These are phyloP conservation scores for Leptothorax acervorum DNA, from an alignment of 2,888 invertebrate species.

Conservation along the genomic window DNA sequence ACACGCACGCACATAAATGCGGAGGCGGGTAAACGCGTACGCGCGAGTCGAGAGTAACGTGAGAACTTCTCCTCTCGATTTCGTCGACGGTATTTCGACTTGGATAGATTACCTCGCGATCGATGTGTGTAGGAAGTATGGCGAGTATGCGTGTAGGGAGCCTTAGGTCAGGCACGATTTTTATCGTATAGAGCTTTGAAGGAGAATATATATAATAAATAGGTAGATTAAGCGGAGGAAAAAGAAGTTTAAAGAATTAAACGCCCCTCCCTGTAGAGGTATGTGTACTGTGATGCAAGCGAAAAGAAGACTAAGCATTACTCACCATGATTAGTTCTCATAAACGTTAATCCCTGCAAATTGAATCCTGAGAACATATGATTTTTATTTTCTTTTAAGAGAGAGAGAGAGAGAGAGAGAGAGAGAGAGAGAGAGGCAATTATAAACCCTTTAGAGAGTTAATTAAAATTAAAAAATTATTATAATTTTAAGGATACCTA, in stretches of 20 bases:
- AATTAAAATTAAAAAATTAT: background rate
- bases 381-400: background rate
- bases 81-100: constrained; percentile 52
- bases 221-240: background rate
- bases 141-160: constrained; percentile 34
- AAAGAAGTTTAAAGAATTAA: constrained; percentile 1
- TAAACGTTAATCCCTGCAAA: background rate
- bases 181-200: background rate
- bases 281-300: constrained; percentile 7
- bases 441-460: background rate
- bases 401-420: background rate
- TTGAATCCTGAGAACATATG: background rate
- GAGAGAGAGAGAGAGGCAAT: background rate
- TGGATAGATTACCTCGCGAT: constrained; percentile 47
- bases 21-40: constrained; percentile 49
- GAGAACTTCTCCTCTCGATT: constrained; percentile 51
- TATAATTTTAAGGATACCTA: background rate
- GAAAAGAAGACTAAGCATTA: constrained; percentile 20
- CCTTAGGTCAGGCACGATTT: constrained; percentile 36
- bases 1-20: constrained; percentile 53
- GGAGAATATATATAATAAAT: background rate
- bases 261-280: background rate
- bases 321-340: background rate
- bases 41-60: constrained; percentile 40
- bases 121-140: constrained; percentile 45